phyloP scores from a whole-genome alignment of 2,113 vertebrate genomes.

The Bombycilla garrulus region DNA sequence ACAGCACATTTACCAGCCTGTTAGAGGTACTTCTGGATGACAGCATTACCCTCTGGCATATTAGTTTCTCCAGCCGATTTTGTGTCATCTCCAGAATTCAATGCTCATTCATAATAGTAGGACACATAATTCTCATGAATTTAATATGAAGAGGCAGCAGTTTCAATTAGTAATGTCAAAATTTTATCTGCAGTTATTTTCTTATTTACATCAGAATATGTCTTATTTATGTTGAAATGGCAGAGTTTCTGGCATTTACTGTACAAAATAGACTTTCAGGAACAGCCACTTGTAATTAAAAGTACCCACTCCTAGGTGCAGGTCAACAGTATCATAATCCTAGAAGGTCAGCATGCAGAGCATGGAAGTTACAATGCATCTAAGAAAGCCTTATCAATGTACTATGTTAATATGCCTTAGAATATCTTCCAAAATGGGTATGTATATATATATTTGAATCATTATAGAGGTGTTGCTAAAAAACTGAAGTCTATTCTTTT shows the following conservation, averaged over 20 bases:
- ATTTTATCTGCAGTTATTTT: neutral
- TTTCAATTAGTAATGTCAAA: neutral
- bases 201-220: neutral
- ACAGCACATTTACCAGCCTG: neutral
- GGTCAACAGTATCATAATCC: neutral
- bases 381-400: neutral
- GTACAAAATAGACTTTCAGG: neutral
- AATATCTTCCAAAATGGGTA: neutral
- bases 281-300: neutral
- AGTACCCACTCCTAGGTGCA: neutral
- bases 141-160: neutral
- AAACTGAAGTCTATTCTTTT: neutral
- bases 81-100: neutral
- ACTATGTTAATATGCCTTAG: neutral
- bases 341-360: neutral
- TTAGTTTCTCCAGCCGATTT: neutral
- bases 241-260: neutral
- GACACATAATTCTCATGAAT: neutral
- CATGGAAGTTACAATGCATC: neutral
- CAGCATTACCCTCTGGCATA: neutral
- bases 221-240: neutral
- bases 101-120: neutral
- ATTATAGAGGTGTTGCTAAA: neutral
- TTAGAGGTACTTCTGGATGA: neutral
- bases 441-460: neutral